These are phyloP conservation scores for Peucedramus taeniatus DNA, from an alignment of 2,113 vertebrate species.

Conservation along the genomic window DNA sequence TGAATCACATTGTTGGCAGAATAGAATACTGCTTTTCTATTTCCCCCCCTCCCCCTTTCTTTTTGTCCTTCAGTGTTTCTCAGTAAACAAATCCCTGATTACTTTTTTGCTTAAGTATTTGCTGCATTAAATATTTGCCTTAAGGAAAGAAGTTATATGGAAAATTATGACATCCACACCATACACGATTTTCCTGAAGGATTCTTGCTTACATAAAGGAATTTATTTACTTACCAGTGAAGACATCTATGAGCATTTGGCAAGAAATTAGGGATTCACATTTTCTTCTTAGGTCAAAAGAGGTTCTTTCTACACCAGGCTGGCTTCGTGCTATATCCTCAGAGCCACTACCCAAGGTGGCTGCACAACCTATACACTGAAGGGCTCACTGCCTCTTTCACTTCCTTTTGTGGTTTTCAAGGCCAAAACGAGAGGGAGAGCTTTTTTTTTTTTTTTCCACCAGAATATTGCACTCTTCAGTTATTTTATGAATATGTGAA, in stretches of 20 bases:
- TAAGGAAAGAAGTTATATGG: background rate
- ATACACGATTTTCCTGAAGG: background rate
- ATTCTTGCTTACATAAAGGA: background rate
- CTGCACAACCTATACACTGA: background rate
- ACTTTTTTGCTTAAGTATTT: background rate
- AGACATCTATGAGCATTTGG: background rate
- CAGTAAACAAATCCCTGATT: background rate
- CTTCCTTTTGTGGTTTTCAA: slow-evolving; percentile 50
- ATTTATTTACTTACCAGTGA: slow-evolving; percentile 16
- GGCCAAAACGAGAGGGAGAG: background rate
- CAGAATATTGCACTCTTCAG: background rate
- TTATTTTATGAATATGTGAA: background rate
- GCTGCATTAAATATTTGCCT: background rate
- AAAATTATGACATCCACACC: background rate
- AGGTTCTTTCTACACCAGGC: background rate
- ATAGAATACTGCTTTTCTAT: background rate
- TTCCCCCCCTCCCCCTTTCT: rapidly evolving
- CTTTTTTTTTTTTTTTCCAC: background rate
- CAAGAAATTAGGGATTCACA: background rate
- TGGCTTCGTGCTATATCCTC: background rate
- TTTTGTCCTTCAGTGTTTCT: background rate
- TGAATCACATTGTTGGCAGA: background rate
- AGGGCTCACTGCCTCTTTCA: background rate
- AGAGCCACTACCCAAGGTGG: background rate
- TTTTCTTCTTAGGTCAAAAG: background rate